Conservation (phyloP, 2,113 vertebrate species). For the Megaceryle torquata region DNA sequence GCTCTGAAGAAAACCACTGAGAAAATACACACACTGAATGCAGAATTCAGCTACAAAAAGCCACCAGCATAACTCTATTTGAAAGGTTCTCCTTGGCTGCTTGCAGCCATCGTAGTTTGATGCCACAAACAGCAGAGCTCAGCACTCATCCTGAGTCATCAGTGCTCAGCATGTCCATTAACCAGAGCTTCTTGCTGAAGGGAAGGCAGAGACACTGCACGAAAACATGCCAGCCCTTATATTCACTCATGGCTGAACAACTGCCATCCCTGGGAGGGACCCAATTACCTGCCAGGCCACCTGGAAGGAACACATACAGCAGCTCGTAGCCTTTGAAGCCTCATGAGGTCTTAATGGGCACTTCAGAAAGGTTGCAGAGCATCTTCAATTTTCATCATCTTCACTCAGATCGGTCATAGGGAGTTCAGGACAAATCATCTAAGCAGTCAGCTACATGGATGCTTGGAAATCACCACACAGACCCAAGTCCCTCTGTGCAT, state of each 20-base stretch:
- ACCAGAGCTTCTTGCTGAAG: background rate
- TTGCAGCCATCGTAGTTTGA: too few relatives aligned
- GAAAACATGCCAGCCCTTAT: background rate
- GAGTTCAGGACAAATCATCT: background rate
- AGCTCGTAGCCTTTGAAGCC: background rate
- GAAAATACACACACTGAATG: background rate
- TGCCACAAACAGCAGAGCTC: background rate
- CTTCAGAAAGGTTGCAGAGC: background rate
- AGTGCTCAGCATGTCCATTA: background rate
- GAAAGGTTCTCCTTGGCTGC: background rate
- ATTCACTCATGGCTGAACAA: slow-evolving; percentile 37
- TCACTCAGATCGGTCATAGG: background rate
- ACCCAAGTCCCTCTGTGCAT: background rate
- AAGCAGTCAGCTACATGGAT: background rate
- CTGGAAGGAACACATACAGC: background rate
- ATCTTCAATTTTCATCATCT: background rate
- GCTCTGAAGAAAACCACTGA: background rate
- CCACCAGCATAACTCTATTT: fast-evolving
- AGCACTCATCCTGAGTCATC: background rate
- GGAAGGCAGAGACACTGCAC: background rate
- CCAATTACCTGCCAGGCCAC: slow-evolving; percentile 12
- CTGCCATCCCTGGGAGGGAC: background rate
- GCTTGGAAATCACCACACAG: background rate
- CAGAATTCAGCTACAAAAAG: background rate
- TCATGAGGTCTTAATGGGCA: background rate